Percentiles rank a stretch among this genome's conserved stretches.
These are phyloP conservation scores for Actias luna DNA, from an alignment of 2,888 invertebrate species.

Conservation along the genomic window DNA sequence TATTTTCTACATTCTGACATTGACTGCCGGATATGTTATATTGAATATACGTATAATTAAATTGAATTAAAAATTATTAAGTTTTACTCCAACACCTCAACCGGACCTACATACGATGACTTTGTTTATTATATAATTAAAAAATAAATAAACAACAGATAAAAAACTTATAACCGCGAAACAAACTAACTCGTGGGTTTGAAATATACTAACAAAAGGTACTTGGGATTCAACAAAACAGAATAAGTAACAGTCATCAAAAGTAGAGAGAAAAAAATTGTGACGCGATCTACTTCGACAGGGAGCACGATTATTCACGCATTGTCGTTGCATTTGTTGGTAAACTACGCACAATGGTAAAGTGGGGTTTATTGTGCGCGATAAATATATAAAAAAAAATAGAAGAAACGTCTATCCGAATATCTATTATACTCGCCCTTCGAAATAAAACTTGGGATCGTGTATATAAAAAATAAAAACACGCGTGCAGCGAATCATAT, in stretches of 20 bases:
- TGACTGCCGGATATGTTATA: no score
- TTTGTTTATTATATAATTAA: not conserved
- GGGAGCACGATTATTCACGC: constrained; percentile 72
- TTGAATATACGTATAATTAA: not conserved
- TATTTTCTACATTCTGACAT: no score
- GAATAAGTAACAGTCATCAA: not conserved
- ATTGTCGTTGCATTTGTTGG: constrained; percentile 68
- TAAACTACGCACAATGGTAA: constrained; percentile 67
- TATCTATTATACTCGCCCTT: constrained; percentile 6
- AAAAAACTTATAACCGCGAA: not conserved
- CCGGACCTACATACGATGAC: not conserved
- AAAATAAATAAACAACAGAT: not conserved
- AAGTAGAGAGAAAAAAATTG: constrained; percentile 19
- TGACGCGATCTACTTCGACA: constrained; percentile 35
- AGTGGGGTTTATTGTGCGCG: constrained; percentile 52
- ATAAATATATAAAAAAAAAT: constrained; percentile 31
- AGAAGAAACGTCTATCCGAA: not conserved
- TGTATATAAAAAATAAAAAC: not conserved
- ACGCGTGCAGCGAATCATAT: not conserved
- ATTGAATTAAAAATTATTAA: not conserved
- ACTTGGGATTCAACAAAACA: not conserved
- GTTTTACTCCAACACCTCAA: not conserved
- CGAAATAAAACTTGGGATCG: not conserved
- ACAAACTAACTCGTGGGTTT: constrained; percentile 6
- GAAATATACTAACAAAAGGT: constrained; percentile 3